Conservation (phyloP, 2,888 invertebrate species). For the Cepaea hortensis region DNA sequence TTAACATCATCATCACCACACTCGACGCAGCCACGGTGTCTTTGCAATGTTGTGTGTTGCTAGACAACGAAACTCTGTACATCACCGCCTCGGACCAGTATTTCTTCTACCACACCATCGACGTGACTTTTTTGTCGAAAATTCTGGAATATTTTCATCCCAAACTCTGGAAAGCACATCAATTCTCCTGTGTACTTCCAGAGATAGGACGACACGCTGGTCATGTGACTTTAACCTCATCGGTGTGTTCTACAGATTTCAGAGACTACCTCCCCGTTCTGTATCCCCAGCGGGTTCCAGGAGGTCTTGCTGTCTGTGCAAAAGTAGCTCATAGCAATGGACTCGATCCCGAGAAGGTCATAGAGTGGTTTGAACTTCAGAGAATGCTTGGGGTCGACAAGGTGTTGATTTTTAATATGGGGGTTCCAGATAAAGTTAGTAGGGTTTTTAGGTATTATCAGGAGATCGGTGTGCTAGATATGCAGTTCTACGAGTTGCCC, state of each 20-base stretch:
- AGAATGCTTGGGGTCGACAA: constrained; percentile 51
- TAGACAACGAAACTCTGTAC: constrained; percentile 41
- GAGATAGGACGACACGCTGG: constrained; percentile 33
- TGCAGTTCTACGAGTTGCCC: constrained; percentile 48
- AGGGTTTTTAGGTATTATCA: constrained; percentile 45
- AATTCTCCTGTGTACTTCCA: constrained; percentile 44
- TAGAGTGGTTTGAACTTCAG: constrained; percentile 55
- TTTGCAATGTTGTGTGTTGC: constrained; percentile 45
- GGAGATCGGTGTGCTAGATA: constrained; percentile 44
- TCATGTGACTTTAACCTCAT: constrained; percentile 47
- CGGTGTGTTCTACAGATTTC: constrained; percentile 22
- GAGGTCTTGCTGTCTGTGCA: constrained; percentile 49
- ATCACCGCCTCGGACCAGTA: constrained; percentile 25
- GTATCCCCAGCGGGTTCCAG: constrained; percentile 24
- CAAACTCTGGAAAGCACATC: constrained; percentile 14
- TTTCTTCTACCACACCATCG: constrained; percentile 44
- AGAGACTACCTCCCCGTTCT: constrained; percentile 44
- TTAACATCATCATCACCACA: constrained; percentile 49
- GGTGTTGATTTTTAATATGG: constrained; percentile 48
- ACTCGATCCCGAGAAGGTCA: constrained; percentile 50
- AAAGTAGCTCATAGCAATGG: constrained; percentile 47
- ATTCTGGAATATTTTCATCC: constrained; percentile 35
- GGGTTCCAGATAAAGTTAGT: constrained; percentile 26
- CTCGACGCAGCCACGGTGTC: constrained; percentile 30
- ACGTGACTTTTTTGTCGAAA: constrained; percentile 17